Percentiles rank a stretch among this genome's conserved stretches.
These are phyloP conservation scores for Brienomyrus longianalis DNA, from an alignment of 2,113 vertebrate genomes.

Conservation along the genomic window DNA sequence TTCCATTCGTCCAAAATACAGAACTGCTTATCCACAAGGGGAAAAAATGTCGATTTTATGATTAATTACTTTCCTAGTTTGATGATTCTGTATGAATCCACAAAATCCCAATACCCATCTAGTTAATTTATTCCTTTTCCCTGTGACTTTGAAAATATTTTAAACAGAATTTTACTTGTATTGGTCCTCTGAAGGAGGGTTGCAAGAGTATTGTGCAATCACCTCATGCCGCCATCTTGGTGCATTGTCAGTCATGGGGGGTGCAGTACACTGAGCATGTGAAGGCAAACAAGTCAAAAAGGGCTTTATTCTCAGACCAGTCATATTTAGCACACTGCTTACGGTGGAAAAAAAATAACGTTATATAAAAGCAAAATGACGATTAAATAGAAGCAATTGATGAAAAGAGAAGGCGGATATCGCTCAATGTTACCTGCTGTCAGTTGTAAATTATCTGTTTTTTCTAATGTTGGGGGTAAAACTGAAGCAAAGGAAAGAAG, in stretches of 20 bases:
- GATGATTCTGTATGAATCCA: not conserved
- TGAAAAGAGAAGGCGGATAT: not conserved
- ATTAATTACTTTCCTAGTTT: not conserved
- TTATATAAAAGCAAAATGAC: not conserved
- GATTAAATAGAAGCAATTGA: not conserved
- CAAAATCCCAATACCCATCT: not conserved
- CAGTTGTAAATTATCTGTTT: not conserved
- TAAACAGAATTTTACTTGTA: not conserved
- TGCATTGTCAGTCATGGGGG: not conserved
- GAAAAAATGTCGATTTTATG: not conserved
- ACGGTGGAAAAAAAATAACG: not conserved
- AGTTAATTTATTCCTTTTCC: not conserved
- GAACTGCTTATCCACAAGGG: not conserved
- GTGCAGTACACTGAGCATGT: not conserved
- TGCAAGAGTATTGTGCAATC: not conserved
- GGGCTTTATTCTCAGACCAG: not conserved
- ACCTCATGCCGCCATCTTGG: not conserved
- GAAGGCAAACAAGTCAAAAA: not conserved
- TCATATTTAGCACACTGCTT: not conserved
- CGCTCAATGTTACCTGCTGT: not conserved
- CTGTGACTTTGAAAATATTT: not conserved
- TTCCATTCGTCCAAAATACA: not conserved
- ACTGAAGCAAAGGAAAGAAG: too few relatives aligned
- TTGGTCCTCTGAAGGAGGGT: not conserved
- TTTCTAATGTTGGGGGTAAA: not conserved